Base-by-base conservation (phyloP, 1,140 invertebrate species). In the Hypsibius dujardini region DNA sequence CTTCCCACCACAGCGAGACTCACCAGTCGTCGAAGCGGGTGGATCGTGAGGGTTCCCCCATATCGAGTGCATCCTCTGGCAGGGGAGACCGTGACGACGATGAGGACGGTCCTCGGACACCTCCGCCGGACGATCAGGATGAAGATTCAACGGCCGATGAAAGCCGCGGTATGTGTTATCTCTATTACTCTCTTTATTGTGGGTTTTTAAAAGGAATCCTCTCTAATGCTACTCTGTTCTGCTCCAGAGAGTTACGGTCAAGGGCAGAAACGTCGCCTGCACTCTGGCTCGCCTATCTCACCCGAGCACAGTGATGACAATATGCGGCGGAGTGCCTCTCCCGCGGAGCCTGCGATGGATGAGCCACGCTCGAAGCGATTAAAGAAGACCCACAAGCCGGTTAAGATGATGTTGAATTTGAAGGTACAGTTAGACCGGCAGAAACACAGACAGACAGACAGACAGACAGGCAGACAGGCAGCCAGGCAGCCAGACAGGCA, bases 371-470 rank as follows among this genome's bases (percentile, higher is more conserved):
- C 3, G 62, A 67, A 67, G 62, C 12, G 45, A 45, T 7, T 67
- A 7, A 67, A 67, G 42, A 67, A 67, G 42, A 7, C 12, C 3
- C 62, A 67, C 42, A 67, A 67, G 45, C 62, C 62, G 62, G 42
- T 67, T 42, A 67, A 67, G 42, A 7, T 67, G 12, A 67, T 42
- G 3, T 15, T 67, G 3, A 42, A 42, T 42, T 15, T 15, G 12
- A 67, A 67, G 62, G 50, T 56, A 56, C n/a, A 56, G 7, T 12
- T 56, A 56, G 50, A 12, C 7, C 50, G 28, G 28, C 28, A 28
- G 28, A 28, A 28, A 28, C 28, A 28, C 28, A 28, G 28, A 28
- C 28, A 28, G 28, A 28, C 28, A 28, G 28, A 28, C 28, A 28
- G 28, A 28, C 28, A 28, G 28, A 28, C 28, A 28, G 28, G 28